Evolutionary conservation across 2,113 vertebrate species (phyloP), one percentile per base, ranked within the genome.

Genomic region (Cettia cetti): DNA sequence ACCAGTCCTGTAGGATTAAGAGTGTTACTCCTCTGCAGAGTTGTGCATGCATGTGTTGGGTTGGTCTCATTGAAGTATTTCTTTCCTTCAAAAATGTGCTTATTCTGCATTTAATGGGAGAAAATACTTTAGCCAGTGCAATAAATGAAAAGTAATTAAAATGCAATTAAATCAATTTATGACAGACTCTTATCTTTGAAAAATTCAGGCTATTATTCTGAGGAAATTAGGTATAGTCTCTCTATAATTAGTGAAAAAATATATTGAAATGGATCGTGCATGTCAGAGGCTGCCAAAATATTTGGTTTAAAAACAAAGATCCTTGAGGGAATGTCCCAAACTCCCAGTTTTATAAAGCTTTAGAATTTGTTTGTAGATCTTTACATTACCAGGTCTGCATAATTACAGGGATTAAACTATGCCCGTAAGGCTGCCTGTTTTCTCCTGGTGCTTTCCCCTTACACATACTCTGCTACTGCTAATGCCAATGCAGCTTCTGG

Each of bases 71-170:
- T 84, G 56, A 82, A 86, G 24, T 63, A 44, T 74, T 66, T 72
- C 1, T 87, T 85, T 65, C 11, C 19, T 79, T 60, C 5, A 89
- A 79, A 94, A 91, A 88, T 80, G 11, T 92, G 79, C 66, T 80
- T 87, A 82, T 90, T 89, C 66, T 85, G 84, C 71, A 69, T 61
- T 93, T 94, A 85, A 69, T 76, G 40, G 28, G 24, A 39, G 42
- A 89, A 94, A 90, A 68, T 44, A 31, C 16, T 95, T 85, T 42
- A 80, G 14, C 75, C 59, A 83, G 45, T 84, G 23, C 78, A 91
- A 87, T 87, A 92, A 86, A 88, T 95, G 63, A 82, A 95, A 97
- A 96, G 93, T 90, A 95, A 93, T 94, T 94, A 88, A 95, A 94
- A 89, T 71, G 23, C 71, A 87, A 61, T 95, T 94, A 92, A 91